phyloP scores from a whole-genome alignment of 2,888 invertebrate species.

The Pyrrhia umbra region DNA sequence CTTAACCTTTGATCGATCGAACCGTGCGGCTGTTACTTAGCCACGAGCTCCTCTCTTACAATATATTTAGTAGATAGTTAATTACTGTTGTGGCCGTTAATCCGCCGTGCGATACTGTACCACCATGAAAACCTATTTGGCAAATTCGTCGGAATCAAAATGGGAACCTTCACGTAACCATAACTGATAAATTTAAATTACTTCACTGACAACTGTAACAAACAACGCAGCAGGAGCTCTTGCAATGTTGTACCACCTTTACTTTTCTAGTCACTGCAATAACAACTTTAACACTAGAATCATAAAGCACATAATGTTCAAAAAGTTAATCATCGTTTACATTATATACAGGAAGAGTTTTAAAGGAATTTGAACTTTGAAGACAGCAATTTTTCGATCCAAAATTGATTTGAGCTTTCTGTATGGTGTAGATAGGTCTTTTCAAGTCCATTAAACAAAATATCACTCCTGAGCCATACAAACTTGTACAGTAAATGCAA shows the following conservation, averaged over 20 bases:
- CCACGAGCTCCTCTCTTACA: slow-evolving; percentile 16
- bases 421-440: slow-evolving; percentile 21
- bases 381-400: slow-evolving; percentile 2
- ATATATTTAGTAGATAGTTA: slow-evolving; percentile 11
- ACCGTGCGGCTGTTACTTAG: too few relatives aligned
- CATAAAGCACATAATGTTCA: slow-evolving; percentile 35
- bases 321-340: slow-evolving; percentile 13
- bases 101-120: slow-evolving; percentile 37
- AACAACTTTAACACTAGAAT: slow-evolving; percentile 23
- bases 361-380: slow-evolving; percentile 20
- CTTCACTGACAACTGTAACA: slow-evolving; percentile 77
- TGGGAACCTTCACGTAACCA: slow-evolving; percentile 52
- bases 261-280: slow-evolving; percentile 26
- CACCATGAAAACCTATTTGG: slow-evolving; percentile 54
- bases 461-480: slow-evolving; percentile 63
- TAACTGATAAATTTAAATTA: slow-evolving; percentile 77
- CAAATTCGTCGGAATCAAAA: slow-evolving; percentile 48
- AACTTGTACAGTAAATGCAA: slow-evolving; percentile 70
- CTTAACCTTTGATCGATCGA: too few relatives aligned
- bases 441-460: slow-evolving; percentile 68
- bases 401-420: slow-evolving; percentile 29
- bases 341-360: neutral
- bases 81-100: slow-evolving; percentile 30
- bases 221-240: slow-evolving; percentile 79
- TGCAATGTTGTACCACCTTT: slow-evolving; percentile 58